Evolutionary conservation across 2,797 vertebrate species (phyloP), one percentile per base, ranked within the genome.

Genomic region (Ptychobarbus kaznakovi): DNA sequence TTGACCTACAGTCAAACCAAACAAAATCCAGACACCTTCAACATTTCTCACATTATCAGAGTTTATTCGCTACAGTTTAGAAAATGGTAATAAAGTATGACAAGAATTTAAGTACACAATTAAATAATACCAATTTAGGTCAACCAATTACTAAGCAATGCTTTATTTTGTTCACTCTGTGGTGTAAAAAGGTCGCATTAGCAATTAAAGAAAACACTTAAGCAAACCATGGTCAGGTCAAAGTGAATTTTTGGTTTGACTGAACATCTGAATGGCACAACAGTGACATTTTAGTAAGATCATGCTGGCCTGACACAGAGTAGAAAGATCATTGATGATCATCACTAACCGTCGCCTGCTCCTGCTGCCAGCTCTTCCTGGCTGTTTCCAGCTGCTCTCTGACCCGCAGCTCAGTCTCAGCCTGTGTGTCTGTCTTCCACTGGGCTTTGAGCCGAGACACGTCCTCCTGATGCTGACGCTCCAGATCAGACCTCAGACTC

Each of bases 401-500:
- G 90, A 96, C 82, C 58, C 92, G 93, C 87, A 91, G 90, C 51
- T 95, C 94, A 66, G 94, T 85, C 81, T 93, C 92, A 5, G 80
- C 40, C 90, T 95, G 93, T 80, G 93, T 96, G 87, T 97, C 96
- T 91, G 92, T 93, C 87, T 93, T 89, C 96, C 96, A 98, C 51
- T 93, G 92, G 84, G 76, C 90, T 91, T 94, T 95, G 61, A 96
- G 93, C 70, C 91, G 88, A 22, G 20, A 74, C 84, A 97, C 42
- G 1, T 92, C 91, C 70, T 86, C 90, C 87, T 87, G 90, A 86
- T 97, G 94, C 58, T 95, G 94, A 83, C 93, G 91, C 92, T 97
- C 95, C 32, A 98, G 93, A 53, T 96, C 93, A 22, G 84, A 81
- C 85, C 89, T 95, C 51, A 96, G 92, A 86, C 90, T 92, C 68